phyloP scores from a whole-genome alignment of 2,888 invertebrate genomes.

The Hirudinaria manillensis region DNA sequence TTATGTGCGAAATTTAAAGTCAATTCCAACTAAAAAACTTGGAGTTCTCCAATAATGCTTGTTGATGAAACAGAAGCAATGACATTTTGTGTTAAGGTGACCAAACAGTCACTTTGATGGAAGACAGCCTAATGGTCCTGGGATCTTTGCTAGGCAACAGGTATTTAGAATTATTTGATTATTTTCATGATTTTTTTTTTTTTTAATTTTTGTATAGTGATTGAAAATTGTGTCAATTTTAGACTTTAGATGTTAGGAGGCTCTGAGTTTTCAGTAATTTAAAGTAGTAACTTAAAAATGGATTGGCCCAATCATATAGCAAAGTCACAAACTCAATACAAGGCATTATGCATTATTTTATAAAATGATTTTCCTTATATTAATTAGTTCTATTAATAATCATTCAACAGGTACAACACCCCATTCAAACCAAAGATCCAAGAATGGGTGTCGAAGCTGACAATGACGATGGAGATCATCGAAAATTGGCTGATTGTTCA shows the following conservation, averaged over 20 bases:
- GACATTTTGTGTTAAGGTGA: constrained; percentile 1
- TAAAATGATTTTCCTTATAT: no score
- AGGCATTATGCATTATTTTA: no score
- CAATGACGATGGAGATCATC: constrained; percentile 89
- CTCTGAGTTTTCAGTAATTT: background rate
- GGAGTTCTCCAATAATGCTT: no score
- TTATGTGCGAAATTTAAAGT: background rate
- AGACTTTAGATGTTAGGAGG: background rate
- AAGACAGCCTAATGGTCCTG: constrained; percentile 92
- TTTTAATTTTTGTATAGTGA: background rate
- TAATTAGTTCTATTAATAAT: no score
- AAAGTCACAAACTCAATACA: background rate
- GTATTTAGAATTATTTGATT: constrained; percentile 48
- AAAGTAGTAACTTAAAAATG: background rate
- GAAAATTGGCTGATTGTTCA: constrained; percentile 93
- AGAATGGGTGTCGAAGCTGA: constrained; percentile 86
- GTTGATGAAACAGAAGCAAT: no score
- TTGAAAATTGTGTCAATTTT: background rate
- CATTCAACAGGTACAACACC: constrained; percentile 70
- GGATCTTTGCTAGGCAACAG: constrained; percentile 86
- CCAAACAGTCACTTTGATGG: constrained; percentile 77
- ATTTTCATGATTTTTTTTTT: background rate
- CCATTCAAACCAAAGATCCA: constrained; percentile 93
- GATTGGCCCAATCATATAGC: background rate
- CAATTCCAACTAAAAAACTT: background rate